Conservation (phyloP, 2,888 invertebrate species). For the Apamea anceps region DNA sequence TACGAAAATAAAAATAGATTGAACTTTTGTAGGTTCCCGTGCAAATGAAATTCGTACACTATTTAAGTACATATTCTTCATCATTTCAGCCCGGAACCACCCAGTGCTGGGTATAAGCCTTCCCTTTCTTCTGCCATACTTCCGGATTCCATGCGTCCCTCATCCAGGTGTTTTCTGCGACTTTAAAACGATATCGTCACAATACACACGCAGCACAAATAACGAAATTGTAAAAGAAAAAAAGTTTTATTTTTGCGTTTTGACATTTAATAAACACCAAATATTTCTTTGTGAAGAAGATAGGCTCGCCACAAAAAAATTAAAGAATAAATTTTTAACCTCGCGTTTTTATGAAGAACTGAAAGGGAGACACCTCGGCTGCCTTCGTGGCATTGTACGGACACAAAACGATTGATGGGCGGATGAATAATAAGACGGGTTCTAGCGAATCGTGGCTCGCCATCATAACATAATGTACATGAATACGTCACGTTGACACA, state of each 20-base stretch:
- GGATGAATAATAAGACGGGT: conserved; percentile 68
- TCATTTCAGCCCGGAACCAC: neutral
- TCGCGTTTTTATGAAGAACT: conserved; percentile 2
- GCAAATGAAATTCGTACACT: neutral
- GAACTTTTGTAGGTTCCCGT: neutral
- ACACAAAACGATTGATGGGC: conserved; percentile 49
- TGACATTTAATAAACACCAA: neutral
- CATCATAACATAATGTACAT: conserved; percentile 52
- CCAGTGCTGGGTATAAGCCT: neutral
- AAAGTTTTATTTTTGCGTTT: neutral
- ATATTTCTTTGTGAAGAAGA: neutral
- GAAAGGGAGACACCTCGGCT: conserved; percentile 20
- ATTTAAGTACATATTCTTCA: neutral
- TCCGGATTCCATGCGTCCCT: neutral
- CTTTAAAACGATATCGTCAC: neutral
- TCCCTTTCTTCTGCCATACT: neutral
- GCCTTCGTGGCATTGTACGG: conserved; percentile 31
- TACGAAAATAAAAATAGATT: conserved; percentile 6
- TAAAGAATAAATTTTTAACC: neutral
- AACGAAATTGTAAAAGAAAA: too few species aligned
- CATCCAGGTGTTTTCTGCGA: neutral
- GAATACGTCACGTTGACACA: conserved; percentile 40
- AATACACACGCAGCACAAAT: neutral
- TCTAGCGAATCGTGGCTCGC: conserved; percentile 53
- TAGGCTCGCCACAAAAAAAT: neutral